A percentile compares a stretch with the other conserved stretches of the same genome.
Conservation (phyloP, 2,888 invertebrate species). For the Parnassius apollo region DNA sequence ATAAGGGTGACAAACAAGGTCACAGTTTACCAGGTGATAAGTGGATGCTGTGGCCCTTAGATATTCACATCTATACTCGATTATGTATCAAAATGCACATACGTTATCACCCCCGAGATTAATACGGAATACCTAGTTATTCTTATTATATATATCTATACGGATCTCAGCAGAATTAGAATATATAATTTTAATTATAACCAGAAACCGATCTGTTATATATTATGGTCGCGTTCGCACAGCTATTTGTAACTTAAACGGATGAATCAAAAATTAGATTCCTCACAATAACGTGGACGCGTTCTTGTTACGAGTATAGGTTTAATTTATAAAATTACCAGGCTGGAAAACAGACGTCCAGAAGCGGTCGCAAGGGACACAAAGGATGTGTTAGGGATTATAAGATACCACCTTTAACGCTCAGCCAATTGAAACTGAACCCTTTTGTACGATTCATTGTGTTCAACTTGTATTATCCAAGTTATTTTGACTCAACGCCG, state of each 20-base stretch:
- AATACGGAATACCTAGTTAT: too few relatives aligned
- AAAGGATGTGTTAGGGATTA: conserved; percentile 29
- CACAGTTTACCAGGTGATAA: too few relatives aligned
- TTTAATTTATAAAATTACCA: conserved; percentile 63
- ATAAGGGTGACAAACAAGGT: too few relatives aligned
- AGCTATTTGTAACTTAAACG: conserved; percentile 1
- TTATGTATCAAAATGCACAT: too few relatives aligned
- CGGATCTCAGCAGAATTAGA: too few relatives aligned
- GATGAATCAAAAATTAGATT: conserved; percentile 37
- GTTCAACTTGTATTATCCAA: conserved; percentile 39
- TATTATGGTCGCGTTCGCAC: neutral
- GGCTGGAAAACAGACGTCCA: conserved; percentile 42
- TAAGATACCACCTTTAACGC: conserved; percentile 29
- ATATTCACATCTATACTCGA: too few relatives aligned
- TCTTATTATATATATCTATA: too few relatives aligned
- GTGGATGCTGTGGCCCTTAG: too few relatives aligned
- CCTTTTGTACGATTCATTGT: conserved; percentile 47
- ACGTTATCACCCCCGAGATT: too few relatives aligned
- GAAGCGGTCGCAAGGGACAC: conserved; percentile 43
- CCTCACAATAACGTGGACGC: conserved; percentile 36
- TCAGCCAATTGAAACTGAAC: conserved; percentile 47
- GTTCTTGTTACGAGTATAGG: conserved; percentile 37
- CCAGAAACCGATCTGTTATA: conserved; percentile 21
- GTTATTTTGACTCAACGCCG: neutral
- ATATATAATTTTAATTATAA: conserved; percentile 3